Evolutionary conservation across 2,113 vertebrate species (phyloP).

Genomic region (Sturnira hondurensis): DNA sequence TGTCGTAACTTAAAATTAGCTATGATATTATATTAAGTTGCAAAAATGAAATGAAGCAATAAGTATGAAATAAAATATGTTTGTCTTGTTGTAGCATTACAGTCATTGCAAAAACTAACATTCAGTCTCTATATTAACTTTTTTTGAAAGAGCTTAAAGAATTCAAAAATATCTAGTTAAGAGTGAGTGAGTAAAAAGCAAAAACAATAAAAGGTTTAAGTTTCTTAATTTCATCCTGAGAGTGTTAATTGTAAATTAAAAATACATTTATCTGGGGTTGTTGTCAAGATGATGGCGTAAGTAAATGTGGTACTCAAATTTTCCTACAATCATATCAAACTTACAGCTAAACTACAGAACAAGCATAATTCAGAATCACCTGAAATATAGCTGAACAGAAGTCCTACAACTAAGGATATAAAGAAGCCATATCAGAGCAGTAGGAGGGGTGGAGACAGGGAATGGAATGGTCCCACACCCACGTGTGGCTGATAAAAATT

Average conservation of each 20-base stretch:
- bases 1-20: background rate
- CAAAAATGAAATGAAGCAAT: background rate
- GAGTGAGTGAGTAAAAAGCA: background rate
- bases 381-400: too few species aligned
- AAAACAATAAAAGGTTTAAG: background rate
- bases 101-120: background rate
- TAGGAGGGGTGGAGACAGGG: background rate
- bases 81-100: background rate
- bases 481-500: background rate
- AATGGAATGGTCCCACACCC: background rate
- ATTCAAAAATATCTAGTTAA: background rate
- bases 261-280: background rate
- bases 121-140: background rate
- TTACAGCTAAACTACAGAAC: too few species aligned
- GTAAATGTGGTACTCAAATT: too few species aligned
- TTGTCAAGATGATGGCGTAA: too few species aligned
- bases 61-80: background rate
- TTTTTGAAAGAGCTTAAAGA: background rate
- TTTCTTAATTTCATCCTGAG: background rate
- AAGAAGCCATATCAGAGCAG: background rate
- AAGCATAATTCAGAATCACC: too few species aligned
- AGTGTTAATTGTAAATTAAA: background rate
- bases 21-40: background rate
- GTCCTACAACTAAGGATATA: too few species aligned
- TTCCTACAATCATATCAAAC: too few species aligned